Conservation (phyloP, 2,113 vertebrate species). For the Ptilonorhynchus violaceus region DNA sequence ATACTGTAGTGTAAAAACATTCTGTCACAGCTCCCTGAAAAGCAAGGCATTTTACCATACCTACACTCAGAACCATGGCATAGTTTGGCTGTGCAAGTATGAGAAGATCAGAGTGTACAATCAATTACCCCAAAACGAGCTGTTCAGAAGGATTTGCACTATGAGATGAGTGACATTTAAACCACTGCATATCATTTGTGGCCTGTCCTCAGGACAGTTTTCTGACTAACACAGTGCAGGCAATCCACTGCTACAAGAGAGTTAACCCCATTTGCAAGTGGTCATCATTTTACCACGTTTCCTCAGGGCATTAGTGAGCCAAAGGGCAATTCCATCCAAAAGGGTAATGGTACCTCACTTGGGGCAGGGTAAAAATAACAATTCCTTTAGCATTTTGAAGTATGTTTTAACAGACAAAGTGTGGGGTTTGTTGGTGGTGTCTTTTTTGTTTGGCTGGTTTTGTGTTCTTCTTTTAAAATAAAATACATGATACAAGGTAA, state of each 20-base stretch:
- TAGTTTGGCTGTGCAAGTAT: not conserved
- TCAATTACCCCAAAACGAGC: not conserved
- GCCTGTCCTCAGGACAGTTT: not conserved
- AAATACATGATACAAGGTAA: accelerated
- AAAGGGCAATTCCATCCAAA: not conserved
- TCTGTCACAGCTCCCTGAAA: not conserved
- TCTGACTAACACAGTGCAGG: not conserved
- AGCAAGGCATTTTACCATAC: not conserved
- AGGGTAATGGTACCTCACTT: not conserved
- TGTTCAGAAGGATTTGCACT: not conserved
- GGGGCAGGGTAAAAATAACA: not conserved
- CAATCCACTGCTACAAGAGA: not conserved
- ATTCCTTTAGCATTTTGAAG: not conserved
- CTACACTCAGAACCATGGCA: not conserved
- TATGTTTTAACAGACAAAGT: not conserved
- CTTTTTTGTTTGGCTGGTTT: not conserved
- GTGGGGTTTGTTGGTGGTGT: accelerated
- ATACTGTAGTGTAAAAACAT: not conserved
- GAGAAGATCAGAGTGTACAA: not conserved
- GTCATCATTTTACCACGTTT: not conserved
- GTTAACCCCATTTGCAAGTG: not conserved
- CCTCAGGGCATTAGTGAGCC: not conserved
- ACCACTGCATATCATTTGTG: accelerated
- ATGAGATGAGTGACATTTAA: not conserved
- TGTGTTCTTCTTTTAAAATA: not conserved